phyloP scores from a whole-genome alignment of 2,113 vertebrate genomes.

The Cochlearius cochlearius region DNA sequence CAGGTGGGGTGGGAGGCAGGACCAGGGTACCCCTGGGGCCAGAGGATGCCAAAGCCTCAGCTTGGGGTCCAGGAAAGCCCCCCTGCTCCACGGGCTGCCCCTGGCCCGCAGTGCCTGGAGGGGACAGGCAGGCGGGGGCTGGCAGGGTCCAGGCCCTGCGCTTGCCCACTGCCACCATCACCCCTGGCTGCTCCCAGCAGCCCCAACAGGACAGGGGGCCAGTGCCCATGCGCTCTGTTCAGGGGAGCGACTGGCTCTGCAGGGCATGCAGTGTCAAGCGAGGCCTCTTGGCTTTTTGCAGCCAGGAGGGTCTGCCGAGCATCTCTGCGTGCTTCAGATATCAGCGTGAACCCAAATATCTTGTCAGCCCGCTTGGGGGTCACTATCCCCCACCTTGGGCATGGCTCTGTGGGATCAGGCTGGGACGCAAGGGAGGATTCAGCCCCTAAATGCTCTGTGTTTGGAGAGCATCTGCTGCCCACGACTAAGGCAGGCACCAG shows the following conservation, averaged over 20 bases:
- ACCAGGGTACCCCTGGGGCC: background rate
- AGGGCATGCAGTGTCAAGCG: background rate
- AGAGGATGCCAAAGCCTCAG: background rate
- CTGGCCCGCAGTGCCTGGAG: background rate
- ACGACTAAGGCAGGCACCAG: accelerated
- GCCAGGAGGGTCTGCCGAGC: background rate
- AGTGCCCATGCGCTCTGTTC: accelerated
- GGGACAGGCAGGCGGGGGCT: background rate
- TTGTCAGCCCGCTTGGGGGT: background rate
- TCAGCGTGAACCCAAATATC: background rate
- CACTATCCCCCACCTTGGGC: background rate
- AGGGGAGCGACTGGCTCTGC: background rate
- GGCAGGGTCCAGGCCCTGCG: background rate
- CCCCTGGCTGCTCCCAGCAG: background rate
- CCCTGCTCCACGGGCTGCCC: background rate
- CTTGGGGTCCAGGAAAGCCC: background rate
- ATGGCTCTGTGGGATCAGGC: background rate
- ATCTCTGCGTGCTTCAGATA: background rate
- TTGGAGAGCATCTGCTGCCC: background rate
- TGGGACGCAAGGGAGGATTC: background rate
- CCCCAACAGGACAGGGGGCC: accelerated
- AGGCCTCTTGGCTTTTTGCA: background rate
- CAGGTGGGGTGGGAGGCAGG: background rate
- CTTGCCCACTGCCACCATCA: background rate
- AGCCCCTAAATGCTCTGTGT: background rate